Percentiles rank a stretch among this genome's conserved stretches.
Conservation (phyloP, 2,797 vertebrate genomes). For the Cyclopterus lumpus region DNA sequence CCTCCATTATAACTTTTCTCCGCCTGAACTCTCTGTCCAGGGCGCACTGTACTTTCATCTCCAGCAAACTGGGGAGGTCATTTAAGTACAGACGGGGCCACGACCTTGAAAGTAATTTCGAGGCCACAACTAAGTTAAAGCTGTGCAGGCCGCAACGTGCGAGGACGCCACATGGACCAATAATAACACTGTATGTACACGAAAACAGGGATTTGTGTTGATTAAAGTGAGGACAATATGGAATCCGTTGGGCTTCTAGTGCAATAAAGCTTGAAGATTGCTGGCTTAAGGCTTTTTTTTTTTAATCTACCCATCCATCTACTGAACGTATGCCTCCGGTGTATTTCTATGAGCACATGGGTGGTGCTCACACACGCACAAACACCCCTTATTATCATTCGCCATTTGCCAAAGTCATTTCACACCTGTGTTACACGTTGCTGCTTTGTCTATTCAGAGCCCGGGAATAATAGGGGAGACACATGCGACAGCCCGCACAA, state of each 20-base stretch:
- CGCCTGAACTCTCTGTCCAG: slow-evolving; percentile 46
- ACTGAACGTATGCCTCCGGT: not conserved
- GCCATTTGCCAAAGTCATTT: slow-evolving; percentile 15
- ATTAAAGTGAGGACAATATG: slow-evolving; percentile 18
- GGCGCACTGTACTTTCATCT: slow-evolving; percentile 41
- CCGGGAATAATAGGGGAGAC: slow-evolving; percentile 50
- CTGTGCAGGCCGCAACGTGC: slow-evolving; percentile 14
- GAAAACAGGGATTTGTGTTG: slow-evolving; percentile 22
- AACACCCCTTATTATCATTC: slow-evolving; percentile 39
- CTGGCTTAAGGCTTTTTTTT: not conserved
- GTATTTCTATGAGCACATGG: not conserved
- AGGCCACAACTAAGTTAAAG: slow-evolving; percentile 37
- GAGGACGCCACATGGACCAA: slow-evolving; percentile 16
- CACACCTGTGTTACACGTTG: slow-evolving; percentile 33
- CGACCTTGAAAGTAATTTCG: slow-evolving; percentile 48
- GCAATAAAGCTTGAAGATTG: not conserved
- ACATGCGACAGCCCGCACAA: slow-evolving; percentile 31
- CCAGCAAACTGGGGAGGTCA: slow-evolving; percentile 24
- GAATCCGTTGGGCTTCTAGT: not conserved
- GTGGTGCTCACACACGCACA: slow-evolving; percentile 18
- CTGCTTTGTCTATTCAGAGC: slow-evolving; percentile 36
- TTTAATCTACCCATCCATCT: not conserved
- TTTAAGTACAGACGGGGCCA: slow-evolving; percentile 39
- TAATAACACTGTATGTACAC: not conserved
- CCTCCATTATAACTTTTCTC: slow-evolving; percentile 47